Evolutionary conservation across 2,888 invertebrate genomes (phyloP).

Genomic region (Harpalus rufipes): DNA sequence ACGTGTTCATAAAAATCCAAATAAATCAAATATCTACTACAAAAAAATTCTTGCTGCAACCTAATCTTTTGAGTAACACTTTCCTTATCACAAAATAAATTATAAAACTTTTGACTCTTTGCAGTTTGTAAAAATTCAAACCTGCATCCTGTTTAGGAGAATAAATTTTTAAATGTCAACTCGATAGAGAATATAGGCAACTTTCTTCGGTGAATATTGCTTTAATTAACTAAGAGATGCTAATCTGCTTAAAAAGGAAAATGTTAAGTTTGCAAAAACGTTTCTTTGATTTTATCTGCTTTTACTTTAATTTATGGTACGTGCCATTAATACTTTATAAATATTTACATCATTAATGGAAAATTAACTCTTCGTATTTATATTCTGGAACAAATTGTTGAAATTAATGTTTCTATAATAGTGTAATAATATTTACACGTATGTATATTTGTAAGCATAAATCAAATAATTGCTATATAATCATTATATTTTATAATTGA

Average conservation of each 20-base stretch:
- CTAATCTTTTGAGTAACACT: neutral
- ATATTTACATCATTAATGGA: neutral
- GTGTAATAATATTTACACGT: neutral
- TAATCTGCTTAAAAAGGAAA: constrained; percentile 38
- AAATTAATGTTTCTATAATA: neutral
- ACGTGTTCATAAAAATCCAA: no score
- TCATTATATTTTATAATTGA: no score
- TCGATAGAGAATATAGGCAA: neutral
- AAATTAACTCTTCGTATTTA: neutral
- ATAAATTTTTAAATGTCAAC: constrained; percentile 29
- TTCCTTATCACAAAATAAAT: constrained; percentile 23
- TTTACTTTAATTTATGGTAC: constrained; percentile 36
- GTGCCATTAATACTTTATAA: neutral
- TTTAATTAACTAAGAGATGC: constrained; percentile 23
- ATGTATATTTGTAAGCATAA: no score
- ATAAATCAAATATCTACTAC: neutral
- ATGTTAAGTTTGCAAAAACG: constrained; percentile 24
- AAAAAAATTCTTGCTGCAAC: neutral
- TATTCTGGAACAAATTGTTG: neutral
- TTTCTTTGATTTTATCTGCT: constrained; percentile 31
- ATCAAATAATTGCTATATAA: no score
- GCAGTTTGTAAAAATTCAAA: neutral
- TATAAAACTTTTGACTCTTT: neutral
- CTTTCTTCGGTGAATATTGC: constrained; percentile 32
- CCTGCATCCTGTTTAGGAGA: constrained; percentile 9